Conservation (phyloP, 2,888 invertebrate genomes). For the Meliscaeva auricollis region DNA sequence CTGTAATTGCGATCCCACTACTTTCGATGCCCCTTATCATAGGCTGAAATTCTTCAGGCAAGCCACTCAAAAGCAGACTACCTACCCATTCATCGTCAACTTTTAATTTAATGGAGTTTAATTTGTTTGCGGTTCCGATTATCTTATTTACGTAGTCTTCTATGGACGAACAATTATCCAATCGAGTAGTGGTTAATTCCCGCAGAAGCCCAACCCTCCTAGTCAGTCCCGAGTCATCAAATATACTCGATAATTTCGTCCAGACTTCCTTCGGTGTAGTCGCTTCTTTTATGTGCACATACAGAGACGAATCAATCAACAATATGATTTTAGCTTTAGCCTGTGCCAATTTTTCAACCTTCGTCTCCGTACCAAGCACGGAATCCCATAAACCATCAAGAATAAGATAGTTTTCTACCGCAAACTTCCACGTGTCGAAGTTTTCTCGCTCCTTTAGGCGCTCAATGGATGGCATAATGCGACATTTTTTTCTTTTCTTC, state of each 20-base stretch:
- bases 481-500: too few species aligned
- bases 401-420: constrained; percentile 30
- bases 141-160: constrained; percentile 19
- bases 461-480: constrained; percentile 19
- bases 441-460: constrained; percentile 34
- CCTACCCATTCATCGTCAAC: constrained; percentile 31
- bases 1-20: constrained; percentile 10
- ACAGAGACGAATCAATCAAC: background rate
- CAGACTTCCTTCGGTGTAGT: background rate
- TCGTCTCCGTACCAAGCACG: too few species aligned
- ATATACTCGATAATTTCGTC: background rate
- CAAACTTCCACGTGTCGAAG: constrained; percentile 36
- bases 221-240: background rate
- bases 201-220: constrained; percentile 26
- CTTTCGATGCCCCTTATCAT: constrained; percentile 29
- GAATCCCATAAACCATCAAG: constrained; percentile 39
- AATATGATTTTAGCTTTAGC: background rate
- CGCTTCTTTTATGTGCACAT: background rate
- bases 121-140: constrained; percentile 25
- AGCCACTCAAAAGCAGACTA: constrained; percentile 13
- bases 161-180: background rate
- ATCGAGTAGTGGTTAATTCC: constrained; percentile 10
- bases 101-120: background rate
- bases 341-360: too few species aligned
- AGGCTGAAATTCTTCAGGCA: constrained; percentile 24